These are phyloP conservation scores for Solea senegalensis DNA, from an alignment of 2,113 vertebrate genomes.

Conservation along the genomic window DNA sequence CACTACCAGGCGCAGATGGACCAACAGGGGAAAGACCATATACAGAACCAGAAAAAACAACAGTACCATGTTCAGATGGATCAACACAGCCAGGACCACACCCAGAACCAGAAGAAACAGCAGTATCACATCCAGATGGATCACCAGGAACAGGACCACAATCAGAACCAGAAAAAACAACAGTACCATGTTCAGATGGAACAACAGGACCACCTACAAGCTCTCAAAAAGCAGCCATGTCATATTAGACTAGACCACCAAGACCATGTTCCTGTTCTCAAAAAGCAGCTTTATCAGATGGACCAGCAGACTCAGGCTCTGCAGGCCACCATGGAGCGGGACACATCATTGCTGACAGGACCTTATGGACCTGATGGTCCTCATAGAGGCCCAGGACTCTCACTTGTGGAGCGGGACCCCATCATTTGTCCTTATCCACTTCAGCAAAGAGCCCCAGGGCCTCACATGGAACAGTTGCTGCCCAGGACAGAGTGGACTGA, in stretches of 20 bases:
- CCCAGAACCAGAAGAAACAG: slow-evolving; percentile 34
- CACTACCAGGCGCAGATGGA: slow-evolving; percentile 10
- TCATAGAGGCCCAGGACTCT: slow-evolving; percentile 11
- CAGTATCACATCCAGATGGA: slow-evolving; percentile 33
- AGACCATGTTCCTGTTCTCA: slow-evolving; percentile 25
- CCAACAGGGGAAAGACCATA: slow-evolving; percentile 24
- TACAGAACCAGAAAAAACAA: slow-evolving; percentile 44
- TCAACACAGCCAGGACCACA: slow-evolving; percentile 25
- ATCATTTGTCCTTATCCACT: slow-evolving; percentile 26
- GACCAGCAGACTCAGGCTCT: slow-evolving; percentile 41
- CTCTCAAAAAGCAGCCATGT: slow-evolving; percentile 45
- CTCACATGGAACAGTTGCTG: slow-evolving; percentile 57
- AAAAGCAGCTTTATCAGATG: slow-evolving; percentile 50
- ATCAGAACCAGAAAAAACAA: slow-evolving; percentile 36
- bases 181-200: slow-evolving; percentile 23
- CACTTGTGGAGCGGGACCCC: slow-evolving; percentile 37
- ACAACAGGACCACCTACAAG: slow-evolving; percentile 34
- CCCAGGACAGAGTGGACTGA: slow-evolving; percentile 45
- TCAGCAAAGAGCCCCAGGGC: slow-evolving; percentile 26
- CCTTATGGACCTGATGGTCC: slow-evolving; percentile 33
- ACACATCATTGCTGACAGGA: background rate
- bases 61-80: slow-evolving; percentile 7
- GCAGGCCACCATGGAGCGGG: slow-evolving; percentile 31
- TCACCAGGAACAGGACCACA: slow-evolving; percentile 1
- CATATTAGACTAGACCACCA: slow-evolving; percentile 18